Base-by-base conservation (phyloP, 1,140 invertebrate species). In the Drosophila albomicans region DNA sequence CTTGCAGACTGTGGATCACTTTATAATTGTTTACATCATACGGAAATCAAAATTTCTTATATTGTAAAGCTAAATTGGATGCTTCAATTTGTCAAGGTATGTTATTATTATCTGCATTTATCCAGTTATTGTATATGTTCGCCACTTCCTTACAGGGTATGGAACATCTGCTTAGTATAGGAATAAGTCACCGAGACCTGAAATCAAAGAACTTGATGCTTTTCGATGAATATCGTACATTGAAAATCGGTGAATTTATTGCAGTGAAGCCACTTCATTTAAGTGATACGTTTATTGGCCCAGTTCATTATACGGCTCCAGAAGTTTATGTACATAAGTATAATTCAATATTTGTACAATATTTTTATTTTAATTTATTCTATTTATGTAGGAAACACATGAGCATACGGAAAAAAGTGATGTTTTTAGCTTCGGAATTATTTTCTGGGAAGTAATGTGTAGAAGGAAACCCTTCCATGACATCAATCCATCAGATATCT, bases 351-450 rank as follows among this genome's bases (percentile, higher is more conserved):
- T 1, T 10, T 35, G 3, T 35, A 35, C 8, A 35, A 58, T 11
- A n/a, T 7, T 35, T 56, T 8, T 35, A 3, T 7, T 30, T 30
- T 2, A 0, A 25, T 8, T 56, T 56, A 3, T 35, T 56, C n/a
- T n/a, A 13, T 35, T 10, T 20, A 6, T n/a, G 2, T 7, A 11
- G 20, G 38, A 20, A 20, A 20, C 8, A 43, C 4, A 20, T 3
- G 4, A 16, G 16, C 10, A 35, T 11, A 45, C 56, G 7, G 11
- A 13, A n/a, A 63, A 63, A 16, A 48, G 25, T 11, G 45, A 63
- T 38, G 45, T 63, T 45, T 63, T 15, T 15, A 63, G 59, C 10
- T 49, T 48, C 28, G 59, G 45, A 1, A 63, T 63, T n/a, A 28
- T 63, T 1, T 1, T 63, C 1, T 63, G 59, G 43, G 59, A 63